Evolutionary conservation across 2,113 vertebrate species (phyloP), one percentile per base, ranked within the genome.

Genomic region (Phylloscopus whistleri): DNA sequence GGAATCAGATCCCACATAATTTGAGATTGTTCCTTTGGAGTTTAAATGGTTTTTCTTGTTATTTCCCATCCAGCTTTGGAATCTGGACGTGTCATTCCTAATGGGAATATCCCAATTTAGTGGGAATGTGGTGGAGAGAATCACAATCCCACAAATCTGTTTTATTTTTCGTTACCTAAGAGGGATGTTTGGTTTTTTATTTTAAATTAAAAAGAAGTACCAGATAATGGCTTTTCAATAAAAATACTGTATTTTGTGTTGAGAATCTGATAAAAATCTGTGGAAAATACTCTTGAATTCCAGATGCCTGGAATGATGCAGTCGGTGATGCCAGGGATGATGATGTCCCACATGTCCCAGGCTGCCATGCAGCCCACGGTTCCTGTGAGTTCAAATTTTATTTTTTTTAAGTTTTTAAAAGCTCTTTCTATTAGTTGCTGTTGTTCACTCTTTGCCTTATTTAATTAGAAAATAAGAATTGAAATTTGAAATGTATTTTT

Each of bases 291-390:
- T 96, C 13, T 68, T 98, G 96, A 58, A 95, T 98, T 98, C 21
- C 97, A 99, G 99, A 99, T 99, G 98, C 98, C 99, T 96, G 98
- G 99, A 89, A 99, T 99, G 99, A 99, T 99, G 98, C 99, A 99
- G 95, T 98, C 99, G 14, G 99, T 99, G 96, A 99, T 99, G 98
- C 98, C 99, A 52, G 98, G 98, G 70, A 99, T 99, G 99, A 99
- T 99, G 99, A 98, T 99, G 98, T 98, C 99, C 89, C 99, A 99
- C 96, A 98, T 99, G 97, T 98, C 99, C 97, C 98, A 99, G 97
- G 99, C 98, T 81, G 96, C 98, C 68, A 98, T 99, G 96, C 99
- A 99, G 92, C 98, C 99, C 79, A 98, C 99, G 1, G 99, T 99
- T 96, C 99, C 99, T 98, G 99, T 99, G 99, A 98, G 94, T 96